Base-by-base conservation (phyloP, 2,113 vertebrate species). In the Willisornis vidua region DNA sequence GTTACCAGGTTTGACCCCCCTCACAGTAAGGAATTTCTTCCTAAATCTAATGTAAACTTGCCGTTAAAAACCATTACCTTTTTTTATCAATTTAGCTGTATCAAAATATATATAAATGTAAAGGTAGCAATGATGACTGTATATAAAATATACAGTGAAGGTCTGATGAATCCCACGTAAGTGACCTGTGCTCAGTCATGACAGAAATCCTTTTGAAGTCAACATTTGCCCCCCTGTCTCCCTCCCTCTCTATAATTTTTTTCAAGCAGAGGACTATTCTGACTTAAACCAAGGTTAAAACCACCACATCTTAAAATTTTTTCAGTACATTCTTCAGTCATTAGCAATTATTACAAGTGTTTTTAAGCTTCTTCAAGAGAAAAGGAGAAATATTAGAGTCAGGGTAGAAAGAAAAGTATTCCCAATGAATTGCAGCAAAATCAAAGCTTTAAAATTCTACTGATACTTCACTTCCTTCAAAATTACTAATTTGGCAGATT, bases 161-260 rank as follows among this genome's bases (percentile, higher is more conserved):
- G 13, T 71, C 12, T 79, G 23, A 3, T 52, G 54, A 54, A 10
- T 18, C 2, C 7, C 26, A 67, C 7, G 19, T 19, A 77, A 24
- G 11, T 51, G 67, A 89, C 15, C 12, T 33, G 12, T 16, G 1
- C 6, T 29, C 35, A 52, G 12, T 41, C 63, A 81, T 39, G 13
- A 58, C 10, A 78, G 45, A 66, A 88, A 48, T 28, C n/a, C 17
- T 10, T 70, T 55, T 31, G 78, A 28, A 16, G 46, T 26, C 5
- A 65, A 13, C 4, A 0, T 77, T 66, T 39, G 3, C 7, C 19
- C 12, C 12, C 43, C 10, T 13, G 2, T 59, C 3, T 48, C 7
- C 57, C 0, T 25, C 14, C 39, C 3, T 26, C 4, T 7, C 5
- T 43, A 22, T 39, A 8, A 43, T 29, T 57, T 19, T 70, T 59